These are phyloP conservation scores for Mobula hypostoma DNA, from an alignment of 2,113 vertebrate species.

Conservation along the genomic window DNA sequence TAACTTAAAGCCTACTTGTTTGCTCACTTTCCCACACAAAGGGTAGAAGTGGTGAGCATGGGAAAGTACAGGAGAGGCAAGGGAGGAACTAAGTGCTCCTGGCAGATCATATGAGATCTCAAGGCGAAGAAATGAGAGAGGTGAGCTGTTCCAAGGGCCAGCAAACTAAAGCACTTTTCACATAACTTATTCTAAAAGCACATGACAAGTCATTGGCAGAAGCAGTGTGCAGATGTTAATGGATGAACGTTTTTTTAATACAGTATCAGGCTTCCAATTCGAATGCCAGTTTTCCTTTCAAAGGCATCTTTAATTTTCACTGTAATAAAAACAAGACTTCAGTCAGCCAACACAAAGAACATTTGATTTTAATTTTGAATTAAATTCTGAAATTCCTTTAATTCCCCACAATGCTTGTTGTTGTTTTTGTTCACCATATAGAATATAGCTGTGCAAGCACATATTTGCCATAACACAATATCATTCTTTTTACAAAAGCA, in stretches of 20 bases:
- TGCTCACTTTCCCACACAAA: background rate
- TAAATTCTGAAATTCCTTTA: background rate
- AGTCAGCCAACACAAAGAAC: background rate
- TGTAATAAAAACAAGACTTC: background rate
- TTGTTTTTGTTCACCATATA: too few species aligned
- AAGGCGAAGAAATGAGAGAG: background rate
- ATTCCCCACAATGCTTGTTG: background rate
- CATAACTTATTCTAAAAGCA: background rate
- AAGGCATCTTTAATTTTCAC: background rate
- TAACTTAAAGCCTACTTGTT: too few species aligned
- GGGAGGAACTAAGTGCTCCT: background rate
- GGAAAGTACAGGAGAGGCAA: background rate
- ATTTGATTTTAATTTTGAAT: conserved; percentile 6
- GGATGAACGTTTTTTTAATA: background rate
- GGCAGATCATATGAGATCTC: background rate
- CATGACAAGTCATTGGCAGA: background rate
- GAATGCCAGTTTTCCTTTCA: background rate
- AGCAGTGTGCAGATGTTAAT: background rate
- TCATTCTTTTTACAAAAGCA: background rate
- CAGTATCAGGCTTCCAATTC: background rate
- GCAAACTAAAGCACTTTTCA: background rate
- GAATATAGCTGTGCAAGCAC: background rate
- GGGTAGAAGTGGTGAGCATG: background rate
- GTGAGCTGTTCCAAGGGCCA: background rate
- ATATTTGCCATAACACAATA: background rate